These are phyloP conservation scores for Euzetes globulus DNA, from an alignment of 2,888 invertebrate genomes.

Conservation along the genomic window DNA sequence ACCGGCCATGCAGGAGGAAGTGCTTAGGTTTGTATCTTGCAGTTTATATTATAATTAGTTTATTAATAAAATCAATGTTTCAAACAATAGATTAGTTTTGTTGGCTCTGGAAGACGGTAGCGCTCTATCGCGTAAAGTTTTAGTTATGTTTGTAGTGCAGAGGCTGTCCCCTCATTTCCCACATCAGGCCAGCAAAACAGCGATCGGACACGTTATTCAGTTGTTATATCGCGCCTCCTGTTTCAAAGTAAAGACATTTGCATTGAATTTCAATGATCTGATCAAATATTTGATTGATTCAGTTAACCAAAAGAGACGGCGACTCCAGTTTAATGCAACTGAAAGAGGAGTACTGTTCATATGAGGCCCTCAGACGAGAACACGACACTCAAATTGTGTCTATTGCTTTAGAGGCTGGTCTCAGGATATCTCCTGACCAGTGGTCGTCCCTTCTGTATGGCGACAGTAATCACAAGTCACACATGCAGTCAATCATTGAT, in stretches of 20 bases:
- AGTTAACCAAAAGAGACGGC: constrained; percentile 68
- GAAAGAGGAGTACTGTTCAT: constrained; percentile 91
- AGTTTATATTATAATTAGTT: background rate
- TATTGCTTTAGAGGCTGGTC: constrained; percentile 93
- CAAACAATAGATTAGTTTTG: constrained; percentile 60
- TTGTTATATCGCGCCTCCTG: constrained; percentile 94
- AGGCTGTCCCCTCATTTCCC: constrained; percentile 88
- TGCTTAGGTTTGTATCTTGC: constrained; percentile 57
- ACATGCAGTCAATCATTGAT: constrained; percentile 74
- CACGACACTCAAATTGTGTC: constrained; percentile 98
- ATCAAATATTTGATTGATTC: background rate
- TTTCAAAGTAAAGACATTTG: constrained; percentile 66
- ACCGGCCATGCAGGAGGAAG: constrained; percentile 99
- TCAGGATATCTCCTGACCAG: constrained; percentile 94
- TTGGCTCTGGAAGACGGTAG: constrained; percentile 91
- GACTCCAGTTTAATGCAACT: constrained; percentile 97
- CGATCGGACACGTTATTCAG: constrained; percentile 98
- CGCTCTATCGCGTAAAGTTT: constrained; percentile 80
- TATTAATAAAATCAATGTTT: background rate
- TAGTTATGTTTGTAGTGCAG: constrained; percentile 98
- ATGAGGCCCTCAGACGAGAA: constrained; percentile 83
- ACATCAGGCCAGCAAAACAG: constrained; percentile 87
- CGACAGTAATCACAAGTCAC: constrained; percentile 87
- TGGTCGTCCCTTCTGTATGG: constrained; percentile 96
- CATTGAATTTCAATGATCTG: background rate